These are phyloP conservation scores for Pogoniulus pusillus DNA, from an alignment of 2,797 vertebrate species.

Conservation along the genomic window DNA sequence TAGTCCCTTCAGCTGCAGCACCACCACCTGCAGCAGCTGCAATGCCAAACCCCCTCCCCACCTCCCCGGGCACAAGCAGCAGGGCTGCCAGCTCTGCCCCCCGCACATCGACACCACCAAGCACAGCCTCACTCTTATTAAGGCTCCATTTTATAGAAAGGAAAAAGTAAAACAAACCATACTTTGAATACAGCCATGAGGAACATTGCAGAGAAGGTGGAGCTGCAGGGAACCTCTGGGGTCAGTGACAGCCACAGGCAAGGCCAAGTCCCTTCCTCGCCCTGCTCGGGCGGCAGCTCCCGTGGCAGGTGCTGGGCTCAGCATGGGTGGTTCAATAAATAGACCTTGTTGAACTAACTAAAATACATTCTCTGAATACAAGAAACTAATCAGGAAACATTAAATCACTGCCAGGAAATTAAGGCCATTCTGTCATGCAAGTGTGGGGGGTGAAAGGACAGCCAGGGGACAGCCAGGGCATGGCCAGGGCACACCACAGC, in stretches of 20 bases:
- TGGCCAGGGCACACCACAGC: conserved; percentile 6
- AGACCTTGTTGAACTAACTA: not conserved
- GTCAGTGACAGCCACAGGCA: not conserved
- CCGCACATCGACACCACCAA: not conserved
- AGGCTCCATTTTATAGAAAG: conserved; percentile 68
- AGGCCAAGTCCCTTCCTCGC: not conserved
- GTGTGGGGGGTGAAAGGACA: not conserved
- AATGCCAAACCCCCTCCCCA: not conserved
- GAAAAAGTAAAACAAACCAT: not conserved
- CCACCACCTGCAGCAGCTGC: not conserved
- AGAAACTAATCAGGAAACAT: not conserved
- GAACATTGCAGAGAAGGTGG: not conserved
- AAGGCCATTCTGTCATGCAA: conserved; percentile 56
- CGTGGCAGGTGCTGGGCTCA: not conserved
- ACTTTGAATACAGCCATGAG: conserved; percentile 38
- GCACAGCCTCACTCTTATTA: not conserved
- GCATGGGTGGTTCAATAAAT: not conserved
- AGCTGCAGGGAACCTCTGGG: conserved; percentile 24
- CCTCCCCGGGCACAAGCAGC: too few species aligned
- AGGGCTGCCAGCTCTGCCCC: not conserved
- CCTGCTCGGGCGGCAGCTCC: not conserved
- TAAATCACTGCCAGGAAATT: conserved; percentile 16
- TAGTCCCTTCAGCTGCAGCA: fast-evolving
- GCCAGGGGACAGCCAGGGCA: not conserved
- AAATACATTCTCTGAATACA: not conserved